Evolutionary conservation across 2,797 vertebrate genomes (phyloP), one percentile per base, ranked within the genome.

Genomic region (Malurus splendens): DNA sequence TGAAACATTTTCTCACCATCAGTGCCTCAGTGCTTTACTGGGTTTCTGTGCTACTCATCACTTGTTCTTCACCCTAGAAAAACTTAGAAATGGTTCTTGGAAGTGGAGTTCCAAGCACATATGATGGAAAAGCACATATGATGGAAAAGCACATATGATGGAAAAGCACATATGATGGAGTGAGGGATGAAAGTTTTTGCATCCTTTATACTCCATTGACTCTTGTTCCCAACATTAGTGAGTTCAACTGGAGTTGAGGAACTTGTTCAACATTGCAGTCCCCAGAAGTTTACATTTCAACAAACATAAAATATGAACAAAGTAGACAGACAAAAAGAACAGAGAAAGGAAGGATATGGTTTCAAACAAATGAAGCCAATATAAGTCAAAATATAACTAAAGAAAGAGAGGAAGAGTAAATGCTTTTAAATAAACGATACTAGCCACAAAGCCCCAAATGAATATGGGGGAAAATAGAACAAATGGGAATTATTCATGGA

Each of bases 401-500:
- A 90, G 92, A 95, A 95, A 94, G 87, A 92, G 80, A 95, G 91
- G 92, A 95, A 95, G 56, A 94, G 50, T 90, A 92, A 94, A 90
- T 79, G 41, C 74, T 87, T 94, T 94, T 89, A 86, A 93, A 93
- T 76, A 92, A 89, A 80, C 23, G 11, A 41, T 81, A 84, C 56
- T 86, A 89, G 11, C 48, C 59, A 94, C 80, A 93, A 94, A 92
- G 59, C 6, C 38, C 18, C 16, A 59, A 6, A 60, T 60, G 50
- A 79, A 76, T 83, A 90, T 20, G 18, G 33, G 61, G 4, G 38
- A 44, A 84, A 68, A 89, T 64, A 64, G 20, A 77, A 86, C 66
- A 89, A 88, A 87, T 2, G 11, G 45, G 38, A 93, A 93, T 86
- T 93, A 86, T 60, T 87, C 70, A 39, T 17, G 70, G 17, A 77